phyloP scores from a whole-genome alignment of 2,797 vertebrate genomes.

The Chloroceryle inda region DNA sequence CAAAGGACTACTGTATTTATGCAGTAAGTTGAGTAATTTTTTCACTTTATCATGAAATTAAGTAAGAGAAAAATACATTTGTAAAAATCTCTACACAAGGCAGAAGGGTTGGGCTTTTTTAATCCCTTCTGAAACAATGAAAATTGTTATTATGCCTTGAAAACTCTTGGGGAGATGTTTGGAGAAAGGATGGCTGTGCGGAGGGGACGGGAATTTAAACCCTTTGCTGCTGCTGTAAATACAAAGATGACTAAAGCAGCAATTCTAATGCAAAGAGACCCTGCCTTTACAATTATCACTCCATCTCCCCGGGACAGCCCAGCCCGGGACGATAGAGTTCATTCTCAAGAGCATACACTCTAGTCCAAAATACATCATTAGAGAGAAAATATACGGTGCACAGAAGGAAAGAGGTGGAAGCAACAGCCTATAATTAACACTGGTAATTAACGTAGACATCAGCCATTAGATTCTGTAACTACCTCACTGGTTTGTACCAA shows the following conservation, averaged over 20 bases:
- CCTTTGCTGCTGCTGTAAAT: not conserved
- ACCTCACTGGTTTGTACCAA: not conserved
- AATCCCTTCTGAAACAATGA: not conserved
- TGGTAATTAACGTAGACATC: constrained; percentile 18
- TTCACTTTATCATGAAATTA: not conserved
- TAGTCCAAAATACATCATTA: constrained; percentile 17
- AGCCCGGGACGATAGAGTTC: not conserved
- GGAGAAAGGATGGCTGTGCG: not conserved
- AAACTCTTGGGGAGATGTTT: not conserved
- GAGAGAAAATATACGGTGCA: constrained; percentile 21
- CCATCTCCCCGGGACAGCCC: not conserved
- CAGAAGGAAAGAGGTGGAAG: constrained; percentile 26
- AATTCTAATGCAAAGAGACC: not conserved
- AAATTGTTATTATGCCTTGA: not conserved
- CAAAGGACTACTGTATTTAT: constrained; percentile 11
- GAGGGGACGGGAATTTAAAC: not conserved
- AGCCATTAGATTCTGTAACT: not conserved
- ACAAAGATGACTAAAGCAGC: not conserved
- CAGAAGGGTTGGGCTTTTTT: not conserved
- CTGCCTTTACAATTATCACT: not conserved
- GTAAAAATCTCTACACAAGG: not conserved
- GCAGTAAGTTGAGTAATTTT: constrained; percentile 2
- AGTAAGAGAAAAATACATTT: not conserved
- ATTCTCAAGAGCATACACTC: not conserved
- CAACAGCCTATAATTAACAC: constrained; percentile 27